Evolutionary conservation across 2,888 invertebrate species (phyloP), one percentile per base, ranked within the genome.

Genomic region (Meliscaeva auricollis): DNA sequence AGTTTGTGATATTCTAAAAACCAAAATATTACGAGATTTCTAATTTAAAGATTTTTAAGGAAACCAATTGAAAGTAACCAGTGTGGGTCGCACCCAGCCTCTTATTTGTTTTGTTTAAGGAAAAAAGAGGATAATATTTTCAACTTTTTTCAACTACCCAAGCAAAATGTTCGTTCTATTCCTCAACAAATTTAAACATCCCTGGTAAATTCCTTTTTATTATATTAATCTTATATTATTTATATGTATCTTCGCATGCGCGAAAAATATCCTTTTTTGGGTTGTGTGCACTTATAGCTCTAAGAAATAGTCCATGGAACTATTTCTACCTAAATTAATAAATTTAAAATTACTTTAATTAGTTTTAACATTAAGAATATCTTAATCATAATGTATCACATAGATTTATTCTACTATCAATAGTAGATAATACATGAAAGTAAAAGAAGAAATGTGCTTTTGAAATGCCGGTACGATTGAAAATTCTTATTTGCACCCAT

Each of bases 201-300:
- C 77, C 70, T 78, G 72, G 1, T 8, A 11, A 17, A 2, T 3
- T 17, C 9, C 0, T 32, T 9, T 35, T n/a, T 17, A 11, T 26
- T 52, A 3, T 26, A 26, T 32, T n/a, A 52, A 22, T 15, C 2
- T 26, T 30, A 66, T 32, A 50, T n/a, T n/a, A n/a, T 56, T 15
- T 15, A 22, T n/a, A 17, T 2, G 2, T 41, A 17, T 62, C 17
- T 46, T 46, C 74, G 74, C 80, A 80, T 80, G 80, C 74, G 74
- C 74, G n/a, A 56, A 38, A 69, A 66, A 75, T 52, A 52, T 79
- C 73, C 79, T 79, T 73, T 6, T 13, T 69, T 52, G 9, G 32
- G 22, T 17, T 44, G n/a, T 22, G 35, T 62, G 22, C 52, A 62
- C 48, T 38, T n/a, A n/a, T 0, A 9, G 15, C 15, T 17, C 0